A percentile compares a stretch with the other conserved stretches of the same genome.
phyloP scores from a whole-genome alignment of 2,888 invertebrate species.

The Sminthurinus aureus region DNA sequence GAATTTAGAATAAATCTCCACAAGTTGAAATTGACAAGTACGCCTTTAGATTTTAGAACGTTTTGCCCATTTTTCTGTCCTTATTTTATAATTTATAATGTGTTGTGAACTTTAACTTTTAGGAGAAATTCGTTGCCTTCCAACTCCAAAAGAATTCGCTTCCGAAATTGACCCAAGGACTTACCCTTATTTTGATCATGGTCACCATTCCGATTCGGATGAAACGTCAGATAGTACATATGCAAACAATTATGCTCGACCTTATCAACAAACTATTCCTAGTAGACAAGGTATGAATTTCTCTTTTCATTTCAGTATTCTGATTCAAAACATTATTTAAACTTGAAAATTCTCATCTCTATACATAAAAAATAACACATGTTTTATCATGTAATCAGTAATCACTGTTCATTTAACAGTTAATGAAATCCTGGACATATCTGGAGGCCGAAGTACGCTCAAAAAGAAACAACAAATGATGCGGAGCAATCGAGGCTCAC shows the following conservation, averaged over 20 bases:
- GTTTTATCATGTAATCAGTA: too few relatives aligned
- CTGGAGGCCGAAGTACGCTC: slow-evolving; percentile 31
- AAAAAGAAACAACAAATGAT: slow-evolving; percentile 42
- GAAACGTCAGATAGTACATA: slow-evolving; percentile 43
- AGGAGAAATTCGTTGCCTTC: slow-evolving; percentile 39
- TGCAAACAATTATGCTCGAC: slow-evolving; percentile 43
- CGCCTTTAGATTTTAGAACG: neutral
- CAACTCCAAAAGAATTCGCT: slow-evolving; percentile 36
- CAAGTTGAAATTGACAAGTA: neutral
- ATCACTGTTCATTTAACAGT: neutral
- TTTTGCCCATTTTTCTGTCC: neutral
- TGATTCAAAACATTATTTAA: too few relatives aligned
- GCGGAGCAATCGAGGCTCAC: slow-evolving; percentile 27
- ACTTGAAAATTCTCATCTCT: too few relatives aligned
- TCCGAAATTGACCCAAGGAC: slow-evolving; percentile 28
- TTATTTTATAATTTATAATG: neutral
- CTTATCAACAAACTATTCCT: slow-evolving; percentile 43
- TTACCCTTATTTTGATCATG: slow-evolving; percentile 36
- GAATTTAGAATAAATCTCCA: neutral
- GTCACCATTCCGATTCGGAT: slow-evolving; percentile 45
- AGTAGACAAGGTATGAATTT: slow-evolving; percentile 27
- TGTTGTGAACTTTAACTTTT: neutral
- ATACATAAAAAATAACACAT: too few relatives aligned
- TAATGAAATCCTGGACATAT: slow-evolving; percentile 35
- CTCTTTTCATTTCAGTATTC: too few relatives aligned